phyloP scores from a whole-genome alignment of 2,113 vertebrate genomes.

The Polypterus senegalus region DNA sequence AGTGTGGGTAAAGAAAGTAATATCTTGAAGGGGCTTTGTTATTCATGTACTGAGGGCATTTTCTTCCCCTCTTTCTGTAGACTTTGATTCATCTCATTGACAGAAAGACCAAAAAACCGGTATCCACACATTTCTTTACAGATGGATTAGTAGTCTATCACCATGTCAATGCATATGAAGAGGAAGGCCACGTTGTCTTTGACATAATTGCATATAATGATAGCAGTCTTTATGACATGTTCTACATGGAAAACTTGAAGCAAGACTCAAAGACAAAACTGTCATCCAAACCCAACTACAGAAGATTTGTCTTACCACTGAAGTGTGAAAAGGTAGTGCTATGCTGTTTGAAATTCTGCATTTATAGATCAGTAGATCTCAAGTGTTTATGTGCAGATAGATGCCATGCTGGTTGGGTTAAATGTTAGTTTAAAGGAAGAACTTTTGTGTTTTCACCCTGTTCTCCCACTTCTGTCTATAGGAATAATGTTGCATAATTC shows the following conservation, averaged over 20 bases:
- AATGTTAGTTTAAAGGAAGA: slow-evolving; percentile 18
- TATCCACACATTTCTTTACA: slow-evolving; percentile 55
- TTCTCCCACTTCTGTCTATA: neutral
- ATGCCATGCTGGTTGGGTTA: slow-evolving; percentile 21
- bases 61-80: slow-evolving; percentile 29
- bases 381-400: slow-evolving; percentile 16
- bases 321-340: slow-evolving; percentile 54
- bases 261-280: slow-evolving; percentile 13
- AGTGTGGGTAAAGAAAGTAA: too few species aligned
- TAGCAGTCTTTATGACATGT: slow-evolving; percentile 71
- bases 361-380: slow-evolving; percentile 6
- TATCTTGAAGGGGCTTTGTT: too few species aligned
- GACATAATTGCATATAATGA: slow-evolving; percentile 72
- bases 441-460: slow-evolving; percentile 7
- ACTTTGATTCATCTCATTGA: slow-evolving; percentile 82
- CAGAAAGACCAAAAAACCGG: slow-evolving; percentile 59
- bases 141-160: slow-evolving; percentile 72
- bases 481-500: neutral
- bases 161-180: slow-evolving; percentile 83
- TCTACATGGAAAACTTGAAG: slow-evolving; percentile 68
- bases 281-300: slow-evolving; percentile 47
- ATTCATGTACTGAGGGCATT: too few species aligned
- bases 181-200: slow-evolving; percentile 66
- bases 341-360: neutral
- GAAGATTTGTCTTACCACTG: slow-evolving; percentile 69